Evolutionary conservation across 1,140 invertebrate species (phyloP), one percentile per base, ranked within the genome.

Genomic region (Nebria ingens): DNA sequence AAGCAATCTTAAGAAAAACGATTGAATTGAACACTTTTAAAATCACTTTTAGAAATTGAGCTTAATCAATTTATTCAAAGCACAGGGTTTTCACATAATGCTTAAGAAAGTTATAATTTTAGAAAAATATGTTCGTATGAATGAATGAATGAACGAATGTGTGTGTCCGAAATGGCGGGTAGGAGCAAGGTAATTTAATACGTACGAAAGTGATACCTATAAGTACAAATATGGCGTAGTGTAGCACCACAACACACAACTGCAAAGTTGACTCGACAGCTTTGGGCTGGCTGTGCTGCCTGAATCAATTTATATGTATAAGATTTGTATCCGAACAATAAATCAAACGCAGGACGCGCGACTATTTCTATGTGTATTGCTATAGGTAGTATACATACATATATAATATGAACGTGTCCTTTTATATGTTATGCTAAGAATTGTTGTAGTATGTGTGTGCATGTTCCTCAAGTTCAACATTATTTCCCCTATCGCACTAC

Each of bases 251-350:
- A n/a, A n/a, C n/a, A n/a, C 6, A 4, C 40, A 45, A 45, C 9
- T 11, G 9, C 6, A 45, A 29, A 6, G 3, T 11, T 17, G 15
- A 45, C 40, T 45, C 6, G 40, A 45, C 40, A 45, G 15, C 40
- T 17, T 9, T 17, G 15, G 40, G 3, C 40, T 17, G 17, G n/a
- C n/a, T n/a, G n/a, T n/a, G n/a, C n/a, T 17, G 15, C 9, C 15
- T 17, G 40, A 45, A 12, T 45, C 40, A 17, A 45, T 45, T 45
- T 45, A 17, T 45, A 45, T n/a, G n/a, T 17, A 17, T 45, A 45
- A 45, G 40, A 45, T 45, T 45, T 45, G 40, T 45, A 45, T 45
- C 40, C 40, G 40, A 17, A 45, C 40, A 17, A 45, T 45, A 45
- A 45, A 45, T 45, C 40, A 45, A 45, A 34, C 25, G n/a, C 40